Evolutionary conservation across 2,797 vertebrate species (phyloP), one percentile per base, ranked within the genome.

Genomic region (Pseudochromis fuscus): DNA sequence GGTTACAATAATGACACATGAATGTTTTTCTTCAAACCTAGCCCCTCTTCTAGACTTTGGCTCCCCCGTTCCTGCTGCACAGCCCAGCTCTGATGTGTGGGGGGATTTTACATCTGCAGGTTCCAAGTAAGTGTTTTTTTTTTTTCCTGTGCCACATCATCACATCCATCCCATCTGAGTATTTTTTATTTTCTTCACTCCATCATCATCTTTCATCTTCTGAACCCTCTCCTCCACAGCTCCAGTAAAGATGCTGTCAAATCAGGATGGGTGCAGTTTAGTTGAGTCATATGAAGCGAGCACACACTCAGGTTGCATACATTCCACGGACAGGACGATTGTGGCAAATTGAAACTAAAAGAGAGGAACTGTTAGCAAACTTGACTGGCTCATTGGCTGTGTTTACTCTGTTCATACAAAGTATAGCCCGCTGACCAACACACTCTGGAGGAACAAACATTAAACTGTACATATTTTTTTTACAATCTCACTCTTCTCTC

Each of bases 221-320:
- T 66, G 6, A 40, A 38, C 45, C 13, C 33, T 75, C 50, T 52
- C 58, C 30, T 84, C 76, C 64, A 45, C 90, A 97, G 97, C 82
- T 93, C 95, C 49, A 88, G 66, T 87, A 91, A 95, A 94, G 92
- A 81, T 82, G 61, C 94, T 83, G 90, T 82, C 3, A 93, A 88
- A 56, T 49, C 95, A 0, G 95, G 93, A 89, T 99, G 98, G 98
- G 97, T 98, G 73, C 97, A 98, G 88, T 99, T 98, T 96, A 94
- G 95, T 53, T 87, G 88, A 88, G 85, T 67, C n/a, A 23, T 51
- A 61, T 67, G 72, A 72, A 83, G 23, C 3, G 27, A 46, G 63
- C 77, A 63, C 78, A 76, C 81, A 68, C 89, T 89, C 84, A 75
- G 75, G 80, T 87, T 89, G 73, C 77, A 82, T 50, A 91, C 92